These are phyloP conservation scores for Sylvia borin DNA, from an alignment of 2,797 vertebrate genomes.

Conservation along the genomic window DNA sequence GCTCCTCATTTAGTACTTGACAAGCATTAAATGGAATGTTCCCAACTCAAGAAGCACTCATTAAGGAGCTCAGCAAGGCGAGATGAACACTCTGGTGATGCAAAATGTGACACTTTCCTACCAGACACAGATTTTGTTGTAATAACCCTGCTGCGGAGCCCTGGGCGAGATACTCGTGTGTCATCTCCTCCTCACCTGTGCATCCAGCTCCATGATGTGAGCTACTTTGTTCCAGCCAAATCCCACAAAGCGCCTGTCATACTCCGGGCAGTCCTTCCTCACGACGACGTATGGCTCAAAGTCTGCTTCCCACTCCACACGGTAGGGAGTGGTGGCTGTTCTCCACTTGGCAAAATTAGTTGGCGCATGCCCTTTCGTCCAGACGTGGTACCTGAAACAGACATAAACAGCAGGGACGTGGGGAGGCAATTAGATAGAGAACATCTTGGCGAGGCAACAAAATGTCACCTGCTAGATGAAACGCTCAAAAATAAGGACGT, in stretches of 20 bases:
- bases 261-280: conserved; percentile 90
- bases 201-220: conserved; percentile 98
- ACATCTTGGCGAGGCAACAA: background rate
- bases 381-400: conserved; percentile 91
- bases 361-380: conserved; percentile 97
- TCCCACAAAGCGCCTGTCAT: conserved; percentile 95
- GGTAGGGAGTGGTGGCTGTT: conserved; percentile 95
- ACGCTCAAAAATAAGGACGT: conserved; percentile 19
- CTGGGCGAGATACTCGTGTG: background rate
- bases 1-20: background rate
- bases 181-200: conserved; percentile 83
- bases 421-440: conserved; percentile 1
- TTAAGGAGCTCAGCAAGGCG: background rate
- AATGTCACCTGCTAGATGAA: background rate
- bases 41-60: background rate
- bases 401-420: background rate
- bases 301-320: conserved; percentile 95
- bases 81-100: background rate
- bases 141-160: background rate
- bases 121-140: background rate
- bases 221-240: conserved; percentile 99
- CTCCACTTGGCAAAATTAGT: conserved; percentile 99
- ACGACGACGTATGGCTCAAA: conserved; percentile 98
- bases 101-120: background rate
- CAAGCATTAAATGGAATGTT: background rate